phyloP scores from a whole-genome alignment of 2,113 vertebrate species.

The Hydrolagus affinis region DNA sequence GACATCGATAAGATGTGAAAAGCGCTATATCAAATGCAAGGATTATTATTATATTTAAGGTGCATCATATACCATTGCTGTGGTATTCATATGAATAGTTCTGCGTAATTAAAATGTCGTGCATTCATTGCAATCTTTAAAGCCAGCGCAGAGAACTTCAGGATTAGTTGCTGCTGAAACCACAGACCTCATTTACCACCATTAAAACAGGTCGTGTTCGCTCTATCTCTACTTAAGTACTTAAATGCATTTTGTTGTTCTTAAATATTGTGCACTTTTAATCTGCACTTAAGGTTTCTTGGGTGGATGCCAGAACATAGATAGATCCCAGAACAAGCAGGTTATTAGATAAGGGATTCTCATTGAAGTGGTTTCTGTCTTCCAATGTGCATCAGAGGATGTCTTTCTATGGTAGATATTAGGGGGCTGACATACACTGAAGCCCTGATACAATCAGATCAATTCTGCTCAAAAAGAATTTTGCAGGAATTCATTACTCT shows the following conservation, averaged over 20 bases:
- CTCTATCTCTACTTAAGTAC: not conserved
- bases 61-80: no score
- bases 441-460: not conserved
- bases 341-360: not conserved
- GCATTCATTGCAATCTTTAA: not conserved
- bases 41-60: no score
- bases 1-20: no score
- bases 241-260: not conserved
- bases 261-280: slow-evolving; percentile 1
- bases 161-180: not conserved
- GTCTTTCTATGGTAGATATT: not conserved
- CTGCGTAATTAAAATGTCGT: no score
- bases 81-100: no score
- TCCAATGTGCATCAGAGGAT: not conserved
- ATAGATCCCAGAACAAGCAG: not conserved
- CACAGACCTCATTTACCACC: not conserved
- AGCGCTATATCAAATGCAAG: no score
- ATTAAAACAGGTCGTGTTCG: not conserved
- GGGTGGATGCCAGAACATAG: not conserved
- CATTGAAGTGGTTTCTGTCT: not conserved
- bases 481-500: not conserved
- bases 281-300: slow-evolving; percentile 1
- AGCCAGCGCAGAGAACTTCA: not conserved
- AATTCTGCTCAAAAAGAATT: not conserved
- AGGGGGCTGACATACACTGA: not conserved